These are phyloP conservation scores for Volucella bombylans DNA, from an alignment of 2,888 invertebrate genomes.

Conservation along the genomic window DNA sequence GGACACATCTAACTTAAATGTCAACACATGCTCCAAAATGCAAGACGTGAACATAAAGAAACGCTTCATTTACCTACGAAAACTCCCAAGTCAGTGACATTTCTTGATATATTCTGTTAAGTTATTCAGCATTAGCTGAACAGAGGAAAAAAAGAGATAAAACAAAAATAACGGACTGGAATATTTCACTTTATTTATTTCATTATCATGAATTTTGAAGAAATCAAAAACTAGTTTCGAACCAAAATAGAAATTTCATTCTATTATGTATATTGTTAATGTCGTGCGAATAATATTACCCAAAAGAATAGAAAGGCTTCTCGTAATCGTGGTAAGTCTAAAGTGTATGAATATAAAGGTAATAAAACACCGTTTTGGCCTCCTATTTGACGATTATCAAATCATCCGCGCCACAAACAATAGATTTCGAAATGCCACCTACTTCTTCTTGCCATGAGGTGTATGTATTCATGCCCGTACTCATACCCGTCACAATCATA, in stretches of 20 bases:
- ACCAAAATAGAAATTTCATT: conserved; percentile 27
- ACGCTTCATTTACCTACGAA: too few species aligned
- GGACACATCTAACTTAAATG: too few species aligned
- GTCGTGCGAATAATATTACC: neutral
- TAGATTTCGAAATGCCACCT: conserved; percentile 73
- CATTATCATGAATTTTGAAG: conserved; percentile 42
- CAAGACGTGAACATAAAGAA: too few species aligned
- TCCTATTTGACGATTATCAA: conserved; percentile 55
- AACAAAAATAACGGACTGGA: conserved; percentile 7
- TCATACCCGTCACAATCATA: too few species aligned
- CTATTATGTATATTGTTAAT: neutral
- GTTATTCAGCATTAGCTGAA: neutral
- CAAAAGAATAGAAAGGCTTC: neutral
- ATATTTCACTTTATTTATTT: conserved; percentile 17
- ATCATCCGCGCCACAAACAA: conserved; percentile 69
- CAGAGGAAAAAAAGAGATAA: conserved; percentile 1
- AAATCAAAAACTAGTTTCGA: conserved; percentile 43
- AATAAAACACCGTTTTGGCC: conserved; percentile 19
- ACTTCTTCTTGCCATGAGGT: conserved; percentile 45
- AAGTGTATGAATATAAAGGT: neutral
- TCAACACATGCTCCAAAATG: too few species aligned
- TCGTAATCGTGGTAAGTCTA: too few species aligned
- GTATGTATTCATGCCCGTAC: too few species aligned
- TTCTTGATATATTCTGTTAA: too few species aligned
- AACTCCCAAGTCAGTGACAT: too few species aligned